These are phyloP conservation scores for Dunckerocampus dactyliophorus DNA, from an alignment of 2,113 vertebrate species.

Conservation along the genomic window DNA sequence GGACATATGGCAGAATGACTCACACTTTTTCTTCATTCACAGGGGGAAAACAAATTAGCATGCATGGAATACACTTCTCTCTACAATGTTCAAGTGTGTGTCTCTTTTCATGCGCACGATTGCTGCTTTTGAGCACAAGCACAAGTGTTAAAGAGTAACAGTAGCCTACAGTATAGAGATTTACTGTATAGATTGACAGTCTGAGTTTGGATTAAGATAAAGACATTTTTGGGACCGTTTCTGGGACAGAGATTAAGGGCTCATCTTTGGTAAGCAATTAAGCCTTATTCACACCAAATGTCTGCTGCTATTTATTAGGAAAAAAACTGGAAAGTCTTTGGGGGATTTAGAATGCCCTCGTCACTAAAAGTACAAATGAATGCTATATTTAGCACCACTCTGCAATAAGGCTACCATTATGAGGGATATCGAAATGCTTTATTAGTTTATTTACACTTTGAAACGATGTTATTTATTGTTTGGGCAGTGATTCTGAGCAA, in stretches of 20 bases:
- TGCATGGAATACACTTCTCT: no score
- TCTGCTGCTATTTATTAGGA: conserved; percentile 10
- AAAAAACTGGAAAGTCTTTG: conserved; percentile 9
- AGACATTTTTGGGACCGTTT: conserved; percentile 41
- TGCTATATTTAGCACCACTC: background rate
- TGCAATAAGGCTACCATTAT: no score
- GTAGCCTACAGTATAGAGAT: background rate
- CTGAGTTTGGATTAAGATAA: conserved; percentile 41
- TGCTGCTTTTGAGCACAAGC: background rate
- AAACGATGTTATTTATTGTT: no score
- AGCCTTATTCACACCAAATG: conserved; percentile 46
- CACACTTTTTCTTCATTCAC: conserved; percentile 16
- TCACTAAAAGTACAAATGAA: background rate
- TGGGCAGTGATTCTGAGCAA: no score
- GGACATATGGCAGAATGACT: conserved; percentile 45
- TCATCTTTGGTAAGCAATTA: conserved; percentile 48
- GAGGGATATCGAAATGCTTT: no score
- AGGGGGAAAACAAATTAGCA: background rate
- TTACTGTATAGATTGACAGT: conserved; percentile 2
- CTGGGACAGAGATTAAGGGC: conserved; percentile 54
- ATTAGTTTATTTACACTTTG: no score
- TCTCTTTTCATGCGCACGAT: no score
- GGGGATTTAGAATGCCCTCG: no score
- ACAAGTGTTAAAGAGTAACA: background rate
- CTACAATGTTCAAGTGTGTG: no score